Evolutionary conservation across 1,140 invertebrate species (phyloP).

Genomic region (Pantala flavescens): DNA sequence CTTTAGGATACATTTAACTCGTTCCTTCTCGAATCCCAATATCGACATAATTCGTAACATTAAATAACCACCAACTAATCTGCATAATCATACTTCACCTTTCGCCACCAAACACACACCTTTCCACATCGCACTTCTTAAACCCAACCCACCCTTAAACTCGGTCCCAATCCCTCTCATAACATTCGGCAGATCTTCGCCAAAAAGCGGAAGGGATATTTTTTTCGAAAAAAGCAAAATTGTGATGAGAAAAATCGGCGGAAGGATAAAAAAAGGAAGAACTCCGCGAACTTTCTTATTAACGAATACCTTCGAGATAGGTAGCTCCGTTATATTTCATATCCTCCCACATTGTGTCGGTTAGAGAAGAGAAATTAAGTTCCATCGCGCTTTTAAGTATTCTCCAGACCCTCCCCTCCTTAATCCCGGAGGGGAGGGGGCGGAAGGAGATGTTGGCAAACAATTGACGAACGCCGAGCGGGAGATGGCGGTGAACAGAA

Average conservation of each 20-base stretch:
- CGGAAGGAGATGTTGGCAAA: background rate
- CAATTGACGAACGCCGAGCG: background rate
- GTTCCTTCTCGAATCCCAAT: no score
- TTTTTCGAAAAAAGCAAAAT: background rate
- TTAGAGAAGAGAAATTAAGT: background rate
- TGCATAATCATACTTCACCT: background rate
- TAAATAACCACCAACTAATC: no score
- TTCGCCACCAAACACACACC: background rate
- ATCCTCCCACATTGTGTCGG: background rate
- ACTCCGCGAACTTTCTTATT: background rate
- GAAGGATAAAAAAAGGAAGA: background rate
- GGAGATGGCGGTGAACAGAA: background rate
- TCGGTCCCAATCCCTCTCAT: background rate
- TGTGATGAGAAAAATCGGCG: constrained; percentile 1
- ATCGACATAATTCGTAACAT: no score
- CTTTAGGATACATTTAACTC: no score
- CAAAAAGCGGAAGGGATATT: background rate
- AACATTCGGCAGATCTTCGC: background rate
- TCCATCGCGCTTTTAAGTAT: background rate
- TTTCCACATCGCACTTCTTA: background rate
- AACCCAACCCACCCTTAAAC: background rate
- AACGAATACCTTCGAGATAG: constrained; percentile 5
- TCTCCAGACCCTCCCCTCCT: background rate
- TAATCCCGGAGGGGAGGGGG: background rate
- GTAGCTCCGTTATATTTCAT: background rate